phyloP scores from a whole-genome alignment of 2,888 invertebrate species.

The Metellina segmentata region DNA sequence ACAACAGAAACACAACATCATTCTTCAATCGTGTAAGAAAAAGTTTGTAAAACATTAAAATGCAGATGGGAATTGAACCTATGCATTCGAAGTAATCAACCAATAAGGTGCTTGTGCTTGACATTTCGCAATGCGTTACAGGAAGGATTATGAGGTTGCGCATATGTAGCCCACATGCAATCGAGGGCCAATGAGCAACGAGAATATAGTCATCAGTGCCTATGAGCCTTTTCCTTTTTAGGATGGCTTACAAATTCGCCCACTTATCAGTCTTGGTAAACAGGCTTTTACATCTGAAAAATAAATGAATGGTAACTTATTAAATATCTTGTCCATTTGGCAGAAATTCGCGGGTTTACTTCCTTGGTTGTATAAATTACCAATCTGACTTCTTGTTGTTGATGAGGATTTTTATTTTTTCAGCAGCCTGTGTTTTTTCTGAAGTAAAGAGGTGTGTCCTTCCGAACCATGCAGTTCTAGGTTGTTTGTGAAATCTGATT shows the following conservation, averaged over 20 bases:
- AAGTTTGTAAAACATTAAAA: background rate
- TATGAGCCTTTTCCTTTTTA: constrained; percentile 69
- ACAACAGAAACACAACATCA: no score
- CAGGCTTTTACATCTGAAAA: constrained; percentile 65
- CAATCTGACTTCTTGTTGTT: constrained; percentile 31
- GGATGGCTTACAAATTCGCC: constrained; percentile 75
- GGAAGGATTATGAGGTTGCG: background rate
- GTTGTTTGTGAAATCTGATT: constrained; percentile 74
- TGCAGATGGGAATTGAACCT: background rate
- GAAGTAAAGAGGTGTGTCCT: constrained; percentile 66
- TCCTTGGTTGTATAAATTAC: background rate
- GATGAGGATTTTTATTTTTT: constrained; percentile 8
- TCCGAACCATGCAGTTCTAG: constrained; percentile 44
- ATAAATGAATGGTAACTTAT: constrained; percentile 58
- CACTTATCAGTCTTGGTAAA: constrained; percentile 62
- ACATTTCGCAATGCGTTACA: background rate
- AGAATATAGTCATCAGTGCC: constrained; percentile 10
- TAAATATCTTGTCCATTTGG: background rate
- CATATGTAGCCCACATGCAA: constrained; percentile 46
- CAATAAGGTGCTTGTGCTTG: background rate
- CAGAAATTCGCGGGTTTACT: background rate
- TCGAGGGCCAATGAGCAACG: constrained; percentile 55
- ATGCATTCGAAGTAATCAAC: background rate
- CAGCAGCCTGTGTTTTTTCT: constrained; percentile 22
- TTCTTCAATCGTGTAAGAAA: background rate